These are phyloP conservation scores for Hormiphora californensis DNA, from an alignment of 37 sponge, comb jelly and placozoan genomes.

Conservation along the genomic window DNA sequence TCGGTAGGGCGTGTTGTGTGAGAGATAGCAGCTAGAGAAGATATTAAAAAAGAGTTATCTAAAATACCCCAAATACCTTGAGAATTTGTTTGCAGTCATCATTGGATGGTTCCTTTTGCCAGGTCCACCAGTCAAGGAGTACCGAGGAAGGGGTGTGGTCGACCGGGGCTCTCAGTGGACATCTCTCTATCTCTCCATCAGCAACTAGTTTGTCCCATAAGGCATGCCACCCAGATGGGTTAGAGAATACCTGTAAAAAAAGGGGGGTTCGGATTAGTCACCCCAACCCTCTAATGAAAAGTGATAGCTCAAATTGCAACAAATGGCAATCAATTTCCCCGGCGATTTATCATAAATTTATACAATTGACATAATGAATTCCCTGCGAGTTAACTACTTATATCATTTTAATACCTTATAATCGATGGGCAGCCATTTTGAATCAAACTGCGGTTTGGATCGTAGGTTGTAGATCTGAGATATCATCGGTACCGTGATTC, in stretches of 20 bases:
- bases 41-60: too few relatives aligned
- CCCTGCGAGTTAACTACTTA: too few relatives aligned
- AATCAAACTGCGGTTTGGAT: slow-evolving; percentile 50
- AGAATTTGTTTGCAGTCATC: slow-evolving; percentile 26
- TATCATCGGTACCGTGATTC: too few relatives aligned
- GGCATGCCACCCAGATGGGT: slow-evolving; percentile 23
- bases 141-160: slow-evolving; percentile 36
- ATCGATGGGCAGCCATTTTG: slow-evolving; percentile 41
- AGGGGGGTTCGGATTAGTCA: too few relatives aligned
- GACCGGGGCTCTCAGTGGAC: background rate
- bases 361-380: too few relatives aligned
- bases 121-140: slow-evolving; percentile 41
- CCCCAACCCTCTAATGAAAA: too few relatives aligned
- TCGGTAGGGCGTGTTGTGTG: too few relatives aligned
- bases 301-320: too few relatives aligned
- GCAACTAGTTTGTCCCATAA: slow-evolving; percentile 17
- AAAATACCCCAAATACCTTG: too few relatives aligned
- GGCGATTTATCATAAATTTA: too few relatives aligned
- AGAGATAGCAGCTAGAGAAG: too few relatives aligned
- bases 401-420: slow-evolving; percentile 43
- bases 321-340: too few relatives aligned
- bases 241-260: slow-evolving; percentile 24
- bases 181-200: slow-evolving; percentile 27
- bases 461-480: slow-evolving; percentile 24
- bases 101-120: slow-evolving; percentile 33